Conservation (phyloP, 2,797 vertebrate species). For the Muraenolepis orangiensis region DNA sequence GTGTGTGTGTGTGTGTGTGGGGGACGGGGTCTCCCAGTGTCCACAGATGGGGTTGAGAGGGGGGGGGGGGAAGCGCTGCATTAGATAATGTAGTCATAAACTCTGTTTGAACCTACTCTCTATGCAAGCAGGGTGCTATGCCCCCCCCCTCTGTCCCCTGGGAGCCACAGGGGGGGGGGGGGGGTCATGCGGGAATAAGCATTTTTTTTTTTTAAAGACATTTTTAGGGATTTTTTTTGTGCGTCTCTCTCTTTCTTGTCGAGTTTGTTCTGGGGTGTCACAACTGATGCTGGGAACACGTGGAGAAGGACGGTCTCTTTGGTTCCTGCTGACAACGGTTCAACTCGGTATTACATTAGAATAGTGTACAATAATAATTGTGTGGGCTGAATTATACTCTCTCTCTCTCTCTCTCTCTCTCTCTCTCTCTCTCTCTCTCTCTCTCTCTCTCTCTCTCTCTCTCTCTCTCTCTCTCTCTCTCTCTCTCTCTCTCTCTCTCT, state of each 20-base stretch:
- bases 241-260: slow-evolving; percentile 44
- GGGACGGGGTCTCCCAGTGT: slow-evolving; percentile 56
- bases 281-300: slow-evolving; percentile 36
- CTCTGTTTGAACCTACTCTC: slow-evolving; percentile 69
- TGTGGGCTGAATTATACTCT: slow-evolving; percentile 16
- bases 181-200: slow-evolving; percentile 51
- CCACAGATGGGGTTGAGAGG: slow-evolving; percentile 65
- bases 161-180: no score
- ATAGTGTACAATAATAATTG: slow-evolving; percentile 26
- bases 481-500: slow-evolving; percentile 4
- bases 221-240: slow-evolving; percentile 46
- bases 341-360: slow-evolving; percentile 48
- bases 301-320: slow-evolving; percentile 39
- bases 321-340: slow-evolving; percentile 66
- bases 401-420: background rate
- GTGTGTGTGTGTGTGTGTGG: no score
- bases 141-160: slow-evolving; percentile 24
- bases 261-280: slow-evolving; percentile 43
- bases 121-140: slow-evolving; percentile 53
- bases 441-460: background rate
- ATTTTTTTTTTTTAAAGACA: no score
- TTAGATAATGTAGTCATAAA: slow-evolving; percentile 72
- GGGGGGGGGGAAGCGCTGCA: slow-evolving; percentile 55
- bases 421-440: background rate
- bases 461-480: background rate